A percentile compares a stretch with the other conserved stretches of the same genome.
Evolutionary conservation across 2,888 invertebrate genomes (phyloP).

Genomic region (Drosophila limbata): DNA sequence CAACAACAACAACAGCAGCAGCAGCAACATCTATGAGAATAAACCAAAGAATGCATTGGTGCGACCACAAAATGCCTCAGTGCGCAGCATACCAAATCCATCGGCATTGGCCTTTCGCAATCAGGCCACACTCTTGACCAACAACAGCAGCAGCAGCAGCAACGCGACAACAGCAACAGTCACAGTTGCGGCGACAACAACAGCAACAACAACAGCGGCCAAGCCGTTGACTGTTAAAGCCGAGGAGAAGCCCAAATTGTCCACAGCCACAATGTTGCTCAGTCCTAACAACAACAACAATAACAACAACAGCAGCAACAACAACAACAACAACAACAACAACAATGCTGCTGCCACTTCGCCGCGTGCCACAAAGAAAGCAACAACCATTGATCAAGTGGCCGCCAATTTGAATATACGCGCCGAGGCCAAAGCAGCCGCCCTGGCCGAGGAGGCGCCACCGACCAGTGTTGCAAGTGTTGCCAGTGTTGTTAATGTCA

Average conservation of each 20-base stretch:
- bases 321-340: conserved; percentile 27
- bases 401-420: conserved; percentile 84
- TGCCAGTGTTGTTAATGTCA: conserved; percentile 8
- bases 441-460: conserved; percentile 65
- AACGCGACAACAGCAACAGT: conserved; percentile 35
- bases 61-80: conserved; percentile 87
- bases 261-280: conserved; percentile 27
- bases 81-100: conserved; percentile 89
- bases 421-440: conserved; percentile 81
- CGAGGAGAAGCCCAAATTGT: conserved; percentile 47
- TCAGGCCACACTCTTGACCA: conserved; percentile 66
- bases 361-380: conserved; percentile 79
- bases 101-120: conserved; percentile 87
- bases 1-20: conserved; percentile 26
- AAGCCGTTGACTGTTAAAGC: conserved; percentile 49
- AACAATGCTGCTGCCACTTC: conserved; percentile 49
- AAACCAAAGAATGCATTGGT: conserved; percentile 78
- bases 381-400: conserved; percentile 84
- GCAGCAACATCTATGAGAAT: conserved; percentile 70
- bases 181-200: conserved; percentile 26
- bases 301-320: conserved; percentile 16
- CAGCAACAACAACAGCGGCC: conserved; percentile 26
- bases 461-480: conserved; percentile 4
- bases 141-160: conserved; percentile 19
- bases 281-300: conserved; percentile 51